phyloP scores from a whole-genome alignment of 2,113 vertebrate species.

The Delphinapterus leucas region DNA sequence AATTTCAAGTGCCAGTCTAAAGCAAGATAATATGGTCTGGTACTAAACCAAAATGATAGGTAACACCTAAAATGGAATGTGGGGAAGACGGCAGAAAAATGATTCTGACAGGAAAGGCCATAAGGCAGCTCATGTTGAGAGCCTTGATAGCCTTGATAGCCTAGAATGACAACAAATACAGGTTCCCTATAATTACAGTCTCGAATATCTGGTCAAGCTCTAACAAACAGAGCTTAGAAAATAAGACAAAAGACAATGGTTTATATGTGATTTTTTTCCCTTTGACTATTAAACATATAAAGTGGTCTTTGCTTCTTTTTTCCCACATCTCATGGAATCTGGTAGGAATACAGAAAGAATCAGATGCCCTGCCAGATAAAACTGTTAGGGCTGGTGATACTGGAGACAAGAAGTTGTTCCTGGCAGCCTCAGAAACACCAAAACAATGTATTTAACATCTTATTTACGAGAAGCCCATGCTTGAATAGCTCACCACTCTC shows the following conservation, averaged over 20 bases:
- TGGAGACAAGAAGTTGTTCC: background rate
- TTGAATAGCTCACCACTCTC: background rate
- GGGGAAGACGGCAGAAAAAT: background rate
- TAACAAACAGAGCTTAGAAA: background rate
- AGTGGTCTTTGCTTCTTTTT: background rate
- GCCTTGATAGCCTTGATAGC: background rate
- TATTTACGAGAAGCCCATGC: background rate
- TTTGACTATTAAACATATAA: background rate
- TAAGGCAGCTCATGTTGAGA: background rate
- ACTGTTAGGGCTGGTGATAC: background rate
- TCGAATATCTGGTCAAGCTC: background rate
- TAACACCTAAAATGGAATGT: background rate
- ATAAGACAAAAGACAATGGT: background rate
- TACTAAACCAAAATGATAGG: background rate
- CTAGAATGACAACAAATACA: background rate
- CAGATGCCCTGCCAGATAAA: background rate
- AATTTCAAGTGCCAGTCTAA: background rate
- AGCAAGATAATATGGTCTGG: background rate
- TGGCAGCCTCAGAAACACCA: background rate
- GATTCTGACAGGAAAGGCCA: background rate
- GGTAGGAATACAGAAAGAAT: background rate
- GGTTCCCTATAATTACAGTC: background rate
- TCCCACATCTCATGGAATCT: background rate
- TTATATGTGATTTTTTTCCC: background rate
- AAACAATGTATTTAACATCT: background rate